phyloP scores from a whole-genome alignment of 2,888 invertebrate genomes.

The Philopedon plagiatum region DNA sequence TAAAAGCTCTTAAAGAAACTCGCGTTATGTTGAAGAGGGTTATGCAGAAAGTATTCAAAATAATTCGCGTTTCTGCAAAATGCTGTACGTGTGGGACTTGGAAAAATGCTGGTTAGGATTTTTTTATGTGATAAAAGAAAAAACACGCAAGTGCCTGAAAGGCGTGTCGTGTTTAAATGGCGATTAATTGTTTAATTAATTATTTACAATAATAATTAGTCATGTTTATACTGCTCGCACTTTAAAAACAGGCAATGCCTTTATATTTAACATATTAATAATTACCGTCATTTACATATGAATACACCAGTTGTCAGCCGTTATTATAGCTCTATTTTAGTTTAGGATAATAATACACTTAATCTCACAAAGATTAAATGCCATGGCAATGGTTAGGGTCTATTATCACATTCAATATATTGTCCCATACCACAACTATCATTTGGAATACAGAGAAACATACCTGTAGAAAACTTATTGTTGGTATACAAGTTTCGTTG shows the following conservation, averaged over 20 bases:
- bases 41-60: neutral
- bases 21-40: neutral
- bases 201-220: neutral
- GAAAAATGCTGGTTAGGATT: neutral
- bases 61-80: neutral
- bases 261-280: neutral
- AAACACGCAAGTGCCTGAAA: neutral
- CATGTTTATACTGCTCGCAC: neutral
- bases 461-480: no score
- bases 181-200: neutral
- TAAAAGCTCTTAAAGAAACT: slow-evolving; percentile 9
- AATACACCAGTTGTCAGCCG: neutral
- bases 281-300: neutral
- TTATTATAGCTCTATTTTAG: neutral
- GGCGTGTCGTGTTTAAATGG: neutral
- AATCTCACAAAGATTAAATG: neutral
- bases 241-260: slow-evolving; percentile 2
- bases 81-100: neutral
- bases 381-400: neutral
- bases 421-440: no score
- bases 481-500: no score
- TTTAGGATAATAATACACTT: neutral
- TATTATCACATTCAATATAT: no score
- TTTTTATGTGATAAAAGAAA: neutral
- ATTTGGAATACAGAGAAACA: no score